Base-by-base conservation (phyloP, 2,113 vertebrate species). In the Calypte anna region DNA sequence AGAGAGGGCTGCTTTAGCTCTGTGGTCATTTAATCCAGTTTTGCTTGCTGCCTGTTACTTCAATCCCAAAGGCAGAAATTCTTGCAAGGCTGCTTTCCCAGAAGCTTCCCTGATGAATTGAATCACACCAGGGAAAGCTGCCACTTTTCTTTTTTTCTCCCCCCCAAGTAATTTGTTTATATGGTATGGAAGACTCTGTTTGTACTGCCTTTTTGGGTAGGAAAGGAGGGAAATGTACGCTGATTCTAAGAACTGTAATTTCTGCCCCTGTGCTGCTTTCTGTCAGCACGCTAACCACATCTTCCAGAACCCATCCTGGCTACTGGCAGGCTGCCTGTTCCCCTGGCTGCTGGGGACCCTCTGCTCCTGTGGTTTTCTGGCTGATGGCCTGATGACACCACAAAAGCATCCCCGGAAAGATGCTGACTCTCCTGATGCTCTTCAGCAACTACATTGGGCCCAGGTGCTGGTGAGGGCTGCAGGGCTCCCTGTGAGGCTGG, bases 341-440 rank as follows among this genome's bases (percentile, higher is more conserved):
- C 31, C 25, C 1, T 2, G 21, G 46, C 62, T 14, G 6, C 6
- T 0, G 0, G 38, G 22, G 5, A 59, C 19, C 18, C 0, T 2
- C 2, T 0, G 9, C 58, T 68, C 10, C 62, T 2, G 2, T 10
- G 21, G 7, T 22, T 36, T 36, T 14, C 12, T 55, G 44, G 36
- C 24, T 46, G 19, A 9, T 8, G 22, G 75, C 30, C 28, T 0
- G 0, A 4, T 15, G 12, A 5, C 6, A 21, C 21, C 0, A 0
- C 2, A 2, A 16, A 25, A 9, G 16, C 46, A 46, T 12, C 77
- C 54, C 44, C 0, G 0, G 3, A 36, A 62, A 58, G 12, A 14
- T 4, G 7, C 31, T 55, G 57, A 18, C 40, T 10, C 2, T 9
- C 7, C 2, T 1, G 5, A 1, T 48, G 64, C 44, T 25, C 18